Conservation (phyloP, 2,113 vertebrate genomes). For the Dasypus novemcinctus region DNA sequence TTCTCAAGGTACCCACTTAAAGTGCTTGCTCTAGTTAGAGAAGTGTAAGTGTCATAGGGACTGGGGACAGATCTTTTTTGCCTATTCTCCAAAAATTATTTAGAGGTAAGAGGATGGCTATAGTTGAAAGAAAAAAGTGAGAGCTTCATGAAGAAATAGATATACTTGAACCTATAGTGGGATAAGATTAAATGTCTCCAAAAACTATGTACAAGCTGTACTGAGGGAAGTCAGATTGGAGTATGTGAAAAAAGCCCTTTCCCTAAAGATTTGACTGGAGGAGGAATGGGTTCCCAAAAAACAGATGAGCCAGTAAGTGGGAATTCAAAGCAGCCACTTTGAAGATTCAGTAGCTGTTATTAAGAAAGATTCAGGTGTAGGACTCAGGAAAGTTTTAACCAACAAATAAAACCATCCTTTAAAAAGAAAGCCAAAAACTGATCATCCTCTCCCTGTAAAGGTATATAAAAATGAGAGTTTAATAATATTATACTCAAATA, state of each 20-base stretch:
- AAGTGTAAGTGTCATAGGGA: not conserved
- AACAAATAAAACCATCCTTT: not conserved
- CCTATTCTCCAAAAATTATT: not conserved
- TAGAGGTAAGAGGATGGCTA: not conserved
- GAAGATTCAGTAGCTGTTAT: not conserved
- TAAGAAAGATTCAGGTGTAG: not conserved
- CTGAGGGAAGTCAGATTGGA: not conserved
- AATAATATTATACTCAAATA: not conserved
- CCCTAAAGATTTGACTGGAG: not conserved
- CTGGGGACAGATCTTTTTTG: not conserved
- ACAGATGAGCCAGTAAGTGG: not conserved
- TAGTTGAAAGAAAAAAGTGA: not conserved
- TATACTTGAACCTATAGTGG: not conserved
- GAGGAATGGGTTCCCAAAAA: not conserved
- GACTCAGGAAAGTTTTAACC: not conserved
- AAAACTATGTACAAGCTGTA: accelerated
- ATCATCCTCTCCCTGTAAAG: not conserved
- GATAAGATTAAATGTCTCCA: not conserved
- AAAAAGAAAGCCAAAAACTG: not conserved
- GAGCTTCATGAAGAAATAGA: not conserved
- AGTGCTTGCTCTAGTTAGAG: not conserved
- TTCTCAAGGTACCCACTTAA: not conserved
- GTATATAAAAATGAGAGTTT: not conserved
- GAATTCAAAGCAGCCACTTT: not conserved
- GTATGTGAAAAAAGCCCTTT: not conserved